Evolutionary conservation across 2,113 vertebrate species (phyloP), one percentile per base, ranked within the genome.

Genomic region (Orientallactaga bullata): DNA sequence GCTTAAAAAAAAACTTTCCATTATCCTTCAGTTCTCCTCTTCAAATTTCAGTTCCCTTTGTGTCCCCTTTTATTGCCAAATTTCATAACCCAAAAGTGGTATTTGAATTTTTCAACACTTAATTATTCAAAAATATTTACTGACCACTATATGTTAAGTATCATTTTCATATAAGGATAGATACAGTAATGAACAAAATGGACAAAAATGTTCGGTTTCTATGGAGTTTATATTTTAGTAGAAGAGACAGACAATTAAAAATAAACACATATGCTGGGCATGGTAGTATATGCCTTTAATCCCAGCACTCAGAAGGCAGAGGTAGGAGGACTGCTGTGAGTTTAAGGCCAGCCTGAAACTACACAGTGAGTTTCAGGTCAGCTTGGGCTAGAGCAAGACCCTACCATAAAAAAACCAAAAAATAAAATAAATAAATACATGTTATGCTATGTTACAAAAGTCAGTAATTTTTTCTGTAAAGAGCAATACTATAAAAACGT

Each of bases 21-120:
- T 94, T 51, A 92, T 55, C 20, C 51, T 88, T 95, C 58, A 79
- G 24, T 77, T 51, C 85, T 91, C 21, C 26, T 88, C 51, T 37
- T 88, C 20, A 92, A 94, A 92, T 39, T 89, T 77, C 12, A 68
- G 51, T 81, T 89, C 28, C 47, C 6, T 51, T 30, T 63, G 16
- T 74, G 26, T 63, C 28, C 26, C 32, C 13, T 73, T 91, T 91
- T 11, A 69, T 74, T 65, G 63, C 76, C 65, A 96, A 86, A 86
- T 7, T 42, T 87, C 83, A 20, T 92, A 94, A 87, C 20, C 2
- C 76, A 55, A 81, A 96, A 90, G 60, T 77, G 51, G 12, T 74
- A 35, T 81, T 26, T 63, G 15, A 88, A 68, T 61, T 87, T 94
- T 92, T 89, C 28, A 82, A 15, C 83, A 61, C 35, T 71, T n/a